Evolutionary conservation across 1,140 invertebrate species (phyloP).

Genomic region (Meteorus sp.): DNA sequence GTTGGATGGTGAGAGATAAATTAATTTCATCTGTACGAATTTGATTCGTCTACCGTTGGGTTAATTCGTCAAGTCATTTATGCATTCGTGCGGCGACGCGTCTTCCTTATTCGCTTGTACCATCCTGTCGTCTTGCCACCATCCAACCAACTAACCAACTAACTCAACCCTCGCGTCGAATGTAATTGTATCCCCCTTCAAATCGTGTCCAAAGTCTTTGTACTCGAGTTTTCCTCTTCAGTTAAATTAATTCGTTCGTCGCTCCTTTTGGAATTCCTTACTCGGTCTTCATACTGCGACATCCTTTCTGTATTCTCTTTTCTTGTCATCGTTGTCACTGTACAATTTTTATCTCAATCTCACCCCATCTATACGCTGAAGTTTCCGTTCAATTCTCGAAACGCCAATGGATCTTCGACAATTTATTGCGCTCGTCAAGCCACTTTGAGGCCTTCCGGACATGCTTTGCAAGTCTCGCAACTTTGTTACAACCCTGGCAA

Average conservation of each 20-base stretch:
- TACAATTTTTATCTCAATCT: too few species aligned
- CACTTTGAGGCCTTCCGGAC: conserved; percentile 12
- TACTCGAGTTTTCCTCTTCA: conserved; percentile 41
- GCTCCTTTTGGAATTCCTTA: conserved; percentile 25
- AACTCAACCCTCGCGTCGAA: conserved; percentile 6
- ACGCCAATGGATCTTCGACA: neutral
- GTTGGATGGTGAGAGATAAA: too few species aligned
- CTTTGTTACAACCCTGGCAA: neutral
- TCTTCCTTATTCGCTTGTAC: too few species aligned
- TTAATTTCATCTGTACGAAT: conserved; percentile 21
- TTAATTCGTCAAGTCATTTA: conserved; percentile 18
- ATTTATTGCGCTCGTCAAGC: conserved; percentile 5
- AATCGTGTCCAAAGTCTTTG: conserved; percentile 37
- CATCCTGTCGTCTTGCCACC: too few species aligned
- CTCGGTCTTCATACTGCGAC: neutral
- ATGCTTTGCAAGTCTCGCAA: conserved; percentile 1
- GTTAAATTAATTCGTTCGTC: conserved; percentile 43
- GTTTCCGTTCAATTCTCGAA: neutral
- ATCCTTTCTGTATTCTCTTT: neutral
- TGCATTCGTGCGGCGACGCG: neutral
- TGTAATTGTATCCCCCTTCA: conserved; percentile 34
- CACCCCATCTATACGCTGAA: too few species aligned
- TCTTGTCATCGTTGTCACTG: neutral
- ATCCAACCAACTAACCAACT: too few species aligned
- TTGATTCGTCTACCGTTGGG: conserved; percentile 11